Evolutionary conservation across 2,113 vertebrate species (phyloP), one percentile per base, ranked within the genome.

Genomic region (Perccottus glenii): DNA sequence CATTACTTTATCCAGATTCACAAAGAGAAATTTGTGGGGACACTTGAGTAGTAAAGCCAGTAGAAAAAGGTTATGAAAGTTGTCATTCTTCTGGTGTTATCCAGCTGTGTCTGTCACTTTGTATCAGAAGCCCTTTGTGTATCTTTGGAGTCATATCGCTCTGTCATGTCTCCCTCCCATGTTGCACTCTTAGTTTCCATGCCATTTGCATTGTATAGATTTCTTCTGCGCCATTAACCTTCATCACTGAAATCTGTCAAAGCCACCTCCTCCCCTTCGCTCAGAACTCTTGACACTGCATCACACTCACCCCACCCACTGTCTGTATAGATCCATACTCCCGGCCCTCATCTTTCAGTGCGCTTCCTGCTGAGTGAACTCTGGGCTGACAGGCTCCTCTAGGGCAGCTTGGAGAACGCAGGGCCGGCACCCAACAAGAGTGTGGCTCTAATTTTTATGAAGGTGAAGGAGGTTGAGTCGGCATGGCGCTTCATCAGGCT

Each of bases 391-490:
- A 64, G 81, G 64, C 69, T 82, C 80, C 81, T 72, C 69, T 59
- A 74, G 70, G 78, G 69, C 73, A 12, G 73, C 62, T 35, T 56
- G 59, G 64, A 75, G 83, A 81, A 71, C 61, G 67, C 19, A 53
- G 79, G 71, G 69, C 67, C 14, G 50, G 38, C 6, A 43, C 82
- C 70, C 53, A 3, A 61, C 63, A 75, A 67, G 79, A 67, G 62
- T 85, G 77, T 75, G 45, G 64, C 64, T 72, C 75, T 85, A 80
- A 87, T 88, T 84, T 86, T 76, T 82, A 81, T 85, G 75, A 88
- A 91, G 87, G 87, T 91, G 85, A 88, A 89, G 78, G 67, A 11
- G 80, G 78, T 77, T 78, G 77, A 60, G 67, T n/a, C 14, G 0
- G 60, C 1, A 57, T 6, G 32, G 67, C 43, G 64, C 69, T 75